Percentiles rank a stretch among this genome's conserved stretches.
phyloP scores from a whole-genome alignment of 2,797 vertebrate genomes.

The Gallinago nigripennis region DNA sequence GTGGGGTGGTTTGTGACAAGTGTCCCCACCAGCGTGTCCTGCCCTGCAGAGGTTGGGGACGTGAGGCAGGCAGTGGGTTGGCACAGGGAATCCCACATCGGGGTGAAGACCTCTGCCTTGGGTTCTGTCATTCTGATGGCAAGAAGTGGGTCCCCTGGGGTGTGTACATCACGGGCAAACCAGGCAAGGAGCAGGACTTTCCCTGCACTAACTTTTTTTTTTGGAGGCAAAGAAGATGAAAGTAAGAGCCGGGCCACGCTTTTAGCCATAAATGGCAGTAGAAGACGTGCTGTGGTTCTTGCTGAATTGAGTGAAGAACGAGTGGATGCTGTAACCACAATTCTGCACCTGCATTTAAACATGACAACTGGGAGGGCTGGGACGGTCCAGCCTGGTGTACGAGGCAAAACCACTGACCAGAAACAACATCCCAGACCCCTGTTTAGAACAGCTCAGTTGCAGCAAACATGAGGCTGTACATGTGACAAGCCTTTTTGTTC shows the following conservation, averaged over 20 bases:
- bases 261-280: not conserved
- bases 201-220: rapidly evolving
- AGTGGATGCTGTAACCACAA: not conserved
- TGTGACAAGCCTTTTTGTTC: conserved; percentile 39
- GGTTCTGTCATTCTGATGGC: rapidly evolving
- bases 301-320: not conserved
- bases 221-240: not conserved
- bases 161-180: rapidly evolving
- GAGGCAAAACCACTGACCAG: not conserved
- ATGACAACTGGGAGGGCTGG: not conserved
- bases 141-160: not conserved
- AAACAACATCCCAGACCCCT: not conserved
- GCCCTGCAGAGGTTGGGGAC: rapidly evolving
- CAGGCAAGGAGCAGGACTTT: not conserved
- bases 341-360: not conserved
- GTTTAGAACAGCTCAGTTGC: not conserved
- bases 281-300: not conserved
- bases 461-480: conserved; percentile 20
- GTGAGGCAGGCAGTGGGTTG: rapidly evolving
- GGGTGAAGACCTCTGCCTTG: not conserved
- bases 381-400: not conserved
- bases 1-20: rapidly evolving
- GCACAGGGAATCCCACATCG: rapidly evolving
- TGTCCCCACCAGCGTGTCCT: rapidly evolving
- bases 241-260: not conserved